Conservation (phyloP, 2,113 vertebrate genomes). For the Tragelaphus scriptus region DNA sequence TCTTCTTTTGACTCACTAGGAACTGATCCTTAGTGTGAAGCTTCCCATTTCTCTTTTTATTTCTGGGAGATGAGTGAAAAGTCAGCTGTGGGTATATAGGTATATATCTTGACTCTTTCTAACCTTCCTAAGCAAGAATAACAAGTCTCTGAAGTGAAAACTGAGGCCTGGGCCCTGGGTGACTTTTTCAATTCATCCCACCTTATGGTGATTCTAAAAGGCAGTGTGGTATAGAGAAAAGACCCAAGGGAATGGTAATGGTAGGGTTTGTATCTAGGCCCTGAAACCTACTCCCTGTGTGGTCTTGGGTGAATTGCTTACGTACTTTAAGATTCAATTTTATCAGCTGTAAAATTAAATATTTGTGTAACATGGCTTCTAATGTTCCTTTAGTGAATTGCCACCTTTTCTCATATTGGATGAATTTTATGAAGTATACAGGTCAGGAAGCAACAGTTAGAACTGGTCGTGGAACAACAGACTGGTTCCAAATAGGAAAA, state of each 20-base stretch:
- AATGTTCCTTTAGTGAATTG: background rate
- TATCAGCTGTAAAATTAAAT: background rate
- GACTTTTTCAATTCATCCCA: background rate
- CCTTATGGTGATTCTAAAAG: background rate
- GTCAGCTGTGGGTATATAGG: background rate
- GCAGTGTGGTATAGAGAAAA: background rate
- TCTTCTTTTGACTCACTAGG: background rate
- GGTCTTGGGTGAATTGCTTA: background rate
- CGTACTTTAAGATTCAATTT: background rate
- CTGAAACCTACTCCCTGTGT: background rate
- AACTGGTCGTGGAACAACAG: too few species aligned
- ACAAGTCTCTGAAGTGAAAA: background rate
- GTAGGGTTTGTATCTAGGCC: background rate
- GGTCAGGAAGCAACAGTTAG: too few species aligned
- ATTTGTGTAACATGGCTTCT: background rate
- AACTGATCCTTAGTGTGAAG: background rate
- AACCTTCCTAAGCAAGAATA: background rate
- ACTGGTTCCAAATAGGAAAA: too few species aligned
- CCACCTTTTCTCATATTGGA: background rate
- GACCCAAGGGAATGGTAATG: background rate
- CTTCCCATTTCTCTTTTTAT: background rate
- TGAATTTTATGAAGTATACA: background rate
- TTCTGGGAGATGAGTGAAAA: background rate
- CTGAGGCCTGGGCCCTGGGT: background rate
- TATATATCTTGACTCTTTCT: background rate